Evolutionary conservation across 53 echinoderm and acorn worm genomes (phyloP), one percentile per base, ranked within the genome.

Genomic region (Holothuria leucospilota): DNA sequence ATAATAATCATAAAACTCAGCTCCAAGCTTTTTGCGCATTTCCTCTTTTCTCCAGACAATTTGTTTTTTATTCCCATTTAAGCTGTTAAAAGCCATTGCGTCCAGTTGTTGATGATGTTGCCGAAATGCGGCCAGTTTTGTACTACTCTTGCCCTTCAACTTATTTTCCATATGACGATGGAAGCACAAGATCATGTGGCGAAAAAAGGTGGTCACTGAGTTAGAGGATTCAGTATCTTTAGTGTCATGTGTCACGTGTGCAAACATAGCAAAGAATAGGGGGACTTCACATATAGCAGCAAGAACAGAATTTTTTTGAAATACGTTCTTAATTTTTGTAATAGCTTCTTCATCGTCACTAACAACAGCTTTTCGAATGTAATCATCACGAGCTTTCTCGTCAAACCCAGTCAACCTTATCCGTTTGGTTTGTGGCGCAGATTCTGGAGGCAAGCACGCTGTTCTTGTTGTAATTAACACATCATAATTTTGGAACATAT

Each of bases 381-480:
- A 71, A 20, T 39, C 16, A 25, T 71, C 71, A 4, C 71, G 71
- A 0, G 71, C 42, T 15, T 38, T 23, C n/a, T 71, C 71, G 23
- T 71, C 71, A 39, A 71, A 71, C 13, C 71, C 71, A 5, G 41
- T 39, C 14, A 71, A 39, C 11, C 29, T 20, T 4, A 40, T n/a
- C 5, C 18, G 39, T 2, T 40, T 40, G 15, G 41, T 71, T 23
- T 58, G 58, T 4, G 78, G 58, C 1, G 58, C 56, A 53, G 56
- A 16, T 2, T 78, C 29, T 28, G 6, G 51, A 13, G 78, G 78
- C 4, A 78, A 29, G 27, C 23, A 78, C 3, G 78, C 25, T 58
- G 78, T 53, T 18, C 78, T 41, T 11, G 78, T 78, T 2, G 28
- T 78, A 8, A 78, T 11, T 14, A 78, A 59, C 20, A 78, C 78